Conservation (phyloP, 2,113 vertebrate genomes). For the Pseudorhombus dupliciocellatus region DNA sequence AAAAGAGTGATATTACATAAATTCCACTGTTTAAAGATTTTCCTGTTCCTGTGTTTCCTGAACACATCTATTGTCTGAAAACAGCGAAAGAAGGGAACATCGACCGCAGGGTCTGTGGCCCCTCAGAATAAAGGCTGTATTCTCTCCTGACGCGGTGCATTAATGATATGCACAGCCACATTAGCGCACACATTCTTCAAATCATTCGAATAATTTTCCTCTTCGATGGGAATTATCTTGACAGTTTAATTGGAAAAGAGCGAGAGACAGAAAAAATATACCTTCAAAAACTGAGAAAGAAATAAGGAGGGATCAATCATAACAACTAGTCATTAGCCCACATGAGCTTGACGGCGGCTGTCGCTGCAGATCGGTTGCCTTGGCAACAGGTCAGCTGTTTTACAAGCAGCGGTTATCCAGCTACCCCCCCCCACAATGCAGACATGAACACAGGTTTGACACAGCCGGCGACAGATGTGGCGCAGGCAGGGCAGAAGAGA, state of each 20-base stretch:
- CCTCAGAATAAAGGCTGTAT: background rate
- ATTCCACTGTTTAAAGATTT: no score
- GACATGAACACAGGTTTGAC: slow-evolving; percentile 7
- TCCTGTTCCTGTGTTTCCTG: no score
- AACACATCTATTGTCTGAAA: no score
- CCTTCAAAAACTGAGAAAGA: slow-evolving; percentile 25
- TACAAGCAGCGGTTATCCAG: slow-evolving; percentile 21
- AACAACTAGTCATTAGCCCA: slow-evolving; percentile 45
- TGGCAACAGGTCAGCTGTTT: slow-evolving; percentile 74
- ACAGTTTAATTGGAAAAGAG: slow-evolving; percentile 59
- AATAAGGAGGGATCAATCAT: slow-evolving; percentile 56
- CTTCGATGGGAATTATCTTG: slow-evolving; percentile 40
- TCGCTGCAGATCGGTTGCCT: slow-evolving; percentile 61
- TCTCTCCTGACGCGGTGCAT: background rate
- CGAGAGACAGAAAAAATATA: slow-evolving; percentile 16
- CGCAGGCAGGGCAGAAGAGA: slow-evolving; percentile 37
- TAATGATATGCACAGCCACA: background rate
- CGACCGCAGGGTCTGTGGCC: background rate
- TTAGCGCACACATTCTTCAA: slow-evolving; percentile 9
- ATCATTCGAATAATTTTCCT: slow-evolving; percentile 33
- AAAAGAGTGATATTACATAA: no score
- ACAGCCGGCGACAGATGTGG: slow-evolving; percentile 59
- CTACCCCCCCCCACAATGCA: background rate
- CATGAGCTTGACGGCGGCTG: slow-evolving; percentile 24
- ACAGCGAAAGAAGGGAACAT: no score